Base-by-base conservation (phyloP, 2,888 invertebrate genomes). In the Heliothis peltigera region DNA sequence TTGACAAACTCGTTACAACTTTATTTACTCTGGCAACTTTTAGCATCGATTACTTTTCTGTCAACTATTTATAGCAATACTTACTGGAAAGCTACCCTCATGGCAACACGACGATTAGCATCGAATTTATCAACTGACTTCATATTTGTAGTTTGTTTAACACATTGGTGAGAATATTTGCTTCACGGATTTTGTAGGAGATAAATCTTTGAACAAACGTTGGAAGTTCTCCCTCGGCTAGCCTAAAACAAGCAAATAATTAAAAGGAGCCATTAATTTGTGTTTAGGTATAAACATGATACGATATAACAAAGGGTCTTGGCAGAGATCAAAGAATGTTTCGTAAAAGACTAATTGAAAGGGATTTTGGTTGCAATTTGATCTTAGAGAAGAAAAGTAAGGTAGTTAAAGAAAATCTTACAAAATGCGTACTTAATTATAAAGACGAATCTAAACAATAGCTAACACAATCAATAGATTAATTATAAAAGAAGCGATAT, bases 371-470 rank as follows among this genome's bases (percentile, higher is more conserved):
- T 18, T 70, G 76, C 69, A 76, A 74, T 70, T 61, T 52, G 64
- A 79, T 79, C 60, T 56, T 52, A 44, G 18, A 28, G 21, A 79
- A 68, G 49, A 42, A 70, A 75, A 81, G 59, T 63, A 71, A n/a
- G 44, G 59, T 61, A 71, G 46, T 67, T 42, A 48, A 75, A 70
- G 57, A 68, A 52, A 66, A 64, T 77, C 68, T 61, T 77, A 79
- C 70, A 74, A 82, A 84, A 69, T 77, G 64, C 70, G 78, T 84
- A 87, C 7, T 8, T 25, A 25, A 86, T 87, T 83, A 86, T 83
- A 82, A 62, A 77, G 71, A 74, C 82, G 82, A 84, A 81, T 75
- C 82, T 81, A 79, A 81, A 83, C 83, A 84, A 83, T 84, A 76
- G n/a, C n/a, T n/a, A n/a, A n/a, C n/a, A n/a, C n/a, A n/a, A n/a